These are phyloP conservation scores for Pteronotus mesoamericanus DNA, from an alignment of 2,797 vertebrate species.

Conservation along the genomic window DNA sequence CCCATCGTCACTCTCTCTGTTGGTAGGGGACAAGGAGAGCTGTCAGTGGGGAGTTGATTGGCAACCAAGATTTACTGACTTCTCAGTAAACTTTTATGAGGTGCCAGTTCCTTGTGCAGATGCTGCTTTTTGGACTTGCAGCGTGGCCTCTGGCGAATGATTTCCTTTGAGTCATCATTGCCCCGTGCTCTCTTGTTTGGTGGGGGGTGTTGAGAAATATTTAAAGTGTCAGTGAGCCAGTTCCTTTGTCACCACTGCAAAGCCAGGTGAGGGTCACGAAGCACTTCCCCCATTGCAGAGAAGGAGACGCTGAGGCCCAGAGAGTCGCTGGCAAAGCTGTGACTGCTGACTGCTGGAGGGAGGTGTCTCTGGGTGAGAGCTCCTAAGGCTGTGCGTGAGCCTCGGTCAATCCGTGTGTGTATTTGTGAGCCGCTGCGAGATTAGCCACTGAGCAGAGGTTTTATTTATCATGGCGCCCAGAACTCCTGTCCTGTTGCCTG, in stretches of 20 bases:
- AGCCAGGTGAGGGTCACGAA: neutral
- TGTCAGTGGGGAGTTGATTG: neutral
- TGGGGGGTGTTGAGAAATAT: neutral
- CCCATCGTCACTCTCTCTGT: neutral
- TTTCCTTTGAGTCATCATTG: neutral
- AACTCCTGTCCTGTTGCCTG: neutral
- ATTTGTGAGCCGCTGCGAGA: slow-evolving; percentile 49
- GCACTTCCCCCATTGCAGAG: neutral
- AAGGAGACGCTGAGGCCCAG: neutral
- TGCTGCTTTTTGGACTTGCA: neutral
- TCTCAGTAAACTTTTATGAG: neutral
- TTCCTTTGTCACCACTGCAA: neutral
- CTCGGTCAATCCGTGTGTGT: neutral
- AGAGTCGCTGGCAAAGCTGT: neutral
- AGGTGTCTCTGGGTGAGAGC: neutral
- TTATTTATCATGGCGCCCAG: slow-evolving; percentile 57
- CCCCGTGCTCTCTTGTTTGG: neutral
- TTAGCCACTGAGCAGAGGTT: slow-evolving; percentile 56
- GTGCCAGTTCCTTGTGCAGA: neutral
- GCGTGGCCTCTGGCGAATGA: neutral
- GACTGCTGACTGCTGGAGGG: neutral
- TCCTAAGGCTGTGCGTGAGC: neutral
- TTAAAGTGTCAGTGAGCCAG: neutral
- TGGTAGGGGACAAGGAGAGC: neutral
- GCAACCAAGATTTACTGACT: neutral